Percentiles rank a stretch among this genome's conserved stretches.
These are phyloP conservation scores for Nasonovia ribisnigri DNA, from an alignment of 2,888 invertebrate species.

Conservation along the genomic window DNA sequence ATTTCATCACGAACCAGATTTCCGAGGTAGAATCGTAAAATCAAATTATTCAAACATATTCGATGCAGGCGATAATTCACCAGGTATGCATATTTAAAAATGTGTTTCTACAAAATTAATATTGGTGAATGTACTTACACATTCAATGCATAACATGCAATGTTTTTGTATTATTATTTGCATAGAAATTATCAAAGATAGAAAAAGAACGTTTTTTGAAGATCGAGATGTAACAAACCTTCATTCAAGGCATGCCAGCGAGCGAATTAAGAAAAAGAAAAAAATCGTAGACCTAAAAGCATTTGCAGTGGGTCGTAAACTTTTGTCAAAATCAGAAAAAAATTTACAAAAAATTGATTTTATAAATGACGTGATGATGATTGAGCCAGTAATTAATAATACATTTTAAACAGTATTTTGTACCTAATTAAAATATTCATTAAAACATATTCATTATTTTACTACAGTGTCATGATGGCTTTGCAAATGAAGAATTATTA, in stretches of 20 bases:
- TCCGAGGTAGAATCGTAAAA: constrained; percentile 56
- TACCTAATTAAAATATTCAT: not conserved
- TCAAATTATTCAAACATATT: constrained; percentile 32
- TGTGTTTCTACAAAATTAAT: not conserved
- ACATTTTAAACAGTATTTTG: not conserved
- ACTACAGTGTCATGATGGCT: not conserved
- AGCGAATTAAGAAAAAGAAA: constrained; percentile 86
- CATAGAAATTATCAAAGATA: constrained; percentile 52
- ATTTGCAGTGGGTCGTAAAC: constrained; percentile 87
- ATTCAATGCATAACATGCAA: not conserved
- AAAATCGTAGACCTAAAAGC: constrained; percentile 93
- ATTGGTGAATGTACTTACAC: not conserved
- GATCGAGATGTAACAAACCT: constrained; percentile 37
- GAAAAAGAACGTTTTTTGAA: constrained; percentile 58
- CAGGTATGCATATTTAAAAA: constrained; percentile 39
- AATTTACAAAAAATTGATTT: constrained; percentile 90
- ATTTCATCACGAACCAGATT: constrained; percentile 82
- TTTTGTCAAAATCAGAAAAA: constrained; percentile 91
- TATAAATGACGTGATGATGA: constrained; percentile 74
- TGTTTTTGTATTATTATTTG: not conserved
- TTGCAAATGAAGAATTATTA: constrained; percentile 50
- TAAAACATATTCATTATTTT: not conserved
- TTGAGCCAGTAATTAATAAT: constrained; percentile 54
- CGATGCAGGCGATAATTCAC: constrained; percentile 50
- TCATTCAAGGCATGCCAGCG: constrained; percentile 78